These are phyloP conservation scores for Elmis aenea DNA, from an alignment of 2,888 invertebrate genomes.

Conservation along the genomic window DNA sequence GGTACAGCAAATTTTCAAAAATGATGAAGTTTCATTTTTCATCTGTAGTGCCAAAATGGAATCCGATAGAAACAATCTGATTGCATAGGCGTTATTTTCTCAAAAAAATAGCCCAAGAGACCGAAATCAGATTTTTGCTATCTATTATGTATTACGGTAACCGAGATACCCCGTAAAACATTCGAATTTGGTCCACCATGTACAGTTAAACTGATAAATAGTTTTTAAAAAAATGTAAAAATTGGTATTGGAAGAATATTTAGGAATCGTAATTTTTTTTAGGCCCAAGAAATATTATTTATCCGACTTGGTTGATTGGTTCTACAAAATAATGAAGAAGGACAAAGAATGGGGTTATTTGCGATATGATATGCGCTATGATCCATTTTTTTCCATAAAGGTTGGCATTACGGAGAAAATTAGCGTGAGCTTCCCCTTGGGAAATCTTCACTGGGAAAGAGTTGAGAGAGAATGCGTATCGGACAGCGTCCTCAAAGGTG, in stretches of 20 bases:
- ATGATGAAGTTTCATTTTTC: no score
- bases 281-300: constrained; percentile 73
- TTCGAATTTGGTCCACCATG: no score
- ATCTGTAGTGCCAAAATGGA: no score
- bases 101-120: no score
- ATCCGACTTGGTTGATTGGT: constrained; percentile 78
- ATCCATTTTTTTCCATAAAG: constrained; percentile 64
- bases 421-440: constrained; percentile 64
- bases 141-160: no score
- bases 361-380: constrained; percentile 68
- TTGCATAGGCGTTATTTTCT: no score
- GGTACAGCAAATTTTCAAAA: no score
- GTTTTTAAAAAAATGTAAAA: no score
- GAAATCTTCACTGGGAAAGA: constrained; percentile 69
- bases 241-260: not conserved
- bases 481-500: constrained; percentile 57
- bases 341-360: constrained; percentile 63
- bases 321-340: constrained; percentile 69
- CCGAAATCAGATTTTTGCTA: no score
- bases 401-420: constrained; percentile 57
- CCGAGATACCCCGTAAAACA: no score
- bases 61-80: no score
- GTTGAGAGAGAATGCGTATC: constrained; percentile 77
- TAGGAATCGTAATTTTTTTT: constrained; percentile 12
- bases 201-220: no score